Conservation (phyloP, 2,113 vertebrate genomes). For the Megaleporinus macrocephalus region DNA sequence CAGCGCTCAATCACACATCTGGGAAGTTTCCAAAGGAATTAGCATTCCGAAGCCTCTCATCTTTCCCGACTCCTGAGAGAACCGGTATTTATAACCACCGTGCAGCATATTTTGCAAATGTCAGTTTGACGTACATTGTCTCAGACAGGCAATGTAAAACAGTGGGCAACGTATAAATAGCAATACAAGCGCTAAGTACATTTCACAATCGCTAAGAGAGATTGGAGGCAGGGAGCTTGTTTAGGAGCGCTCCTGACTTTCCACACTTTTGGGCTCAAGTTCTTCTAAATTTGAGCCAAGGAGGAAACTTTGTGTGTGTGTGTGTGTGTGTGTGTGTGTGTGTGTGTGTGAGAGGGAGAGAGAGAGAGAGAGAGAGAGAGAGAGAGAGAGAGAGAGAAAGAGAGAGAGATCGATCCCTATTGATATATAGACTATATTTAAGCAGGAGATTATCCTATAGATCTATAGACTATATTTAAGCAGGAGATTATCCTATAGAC, state of each 20-base stretch:
- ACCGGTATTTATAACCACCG: constrained; percentile 44
- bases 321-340: too few relatives aligned
- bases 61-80: constrained; percentile 1
- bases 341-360: too few relatives aligned
- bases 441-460: too few relatives aligned
- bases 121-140: constrained; percentile 43
- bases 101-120: constrained; percentile 39
- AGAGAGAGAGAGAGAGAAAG: too few relatives aligned
- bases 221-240: neutral
- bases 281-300: neutral
- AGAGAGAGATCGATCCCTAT: too few relatives aligned
- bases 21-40: constrained; percentile 42
- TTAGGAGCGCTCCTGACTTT: constrained; percentile 2
- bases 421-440: too few relatives aligned
- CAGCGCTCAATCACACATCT: constrained; percentile 26
- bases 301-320: constrained; percentile 41
- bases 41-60: constrained; percentile 35
- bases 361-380: neutral
- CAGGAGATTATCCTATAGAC: too few relatives aligned
- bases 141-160: constrained; percentile 30
- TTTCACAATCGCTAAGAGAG: constrained; percentile 14
- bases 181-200: constrained; percentile 28
- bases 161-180: constrained; percentile 40
- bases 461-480: too few relatives aligned
- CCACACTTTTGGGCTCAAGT: neutral